Evolutionary conservation across 1,140 invertebrate species (phyloP).

Genomic region (Stenopsyche tienmushanensis): DNA sequence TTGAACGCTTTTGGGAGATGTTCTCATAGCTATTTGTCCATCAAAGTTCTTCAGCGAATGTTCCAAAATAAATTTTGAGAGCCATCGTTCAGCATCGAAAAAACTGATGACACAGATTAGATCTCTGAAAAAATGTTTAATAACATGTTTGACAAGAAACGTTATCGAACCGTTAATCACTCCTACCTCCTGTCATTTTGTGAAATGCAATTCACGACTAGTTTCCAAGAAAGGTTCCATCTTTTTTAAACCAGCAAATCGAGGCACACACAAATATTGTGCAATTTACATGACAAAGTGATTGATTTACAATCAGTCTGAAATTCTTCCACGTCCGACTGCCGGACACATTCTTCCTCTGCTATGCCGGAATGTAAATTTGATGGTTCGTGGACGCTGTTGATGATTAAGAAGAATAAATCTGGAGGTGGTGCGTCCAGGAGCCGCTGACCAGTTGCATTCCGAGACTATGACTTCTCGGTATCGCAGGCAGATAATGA

Average conservation of each 20-base stretch:
- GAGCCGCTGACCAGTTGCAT: background rate
- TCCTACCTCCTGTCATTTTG: constrained; percentile 13
- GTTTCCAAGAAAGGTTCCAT: background rate
- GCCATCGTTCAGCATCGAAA: background rate
- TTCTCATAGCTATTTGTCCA: no score
- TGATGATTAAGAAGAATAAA: constrained; percentile 3
- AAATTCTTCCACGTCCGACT: background rate
- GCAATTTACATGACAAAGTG: constrained; percentile 3
- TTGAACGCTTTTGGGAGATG: no score
- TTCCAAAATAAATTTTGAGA: background rate
- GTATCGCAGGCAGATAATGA: background rate
- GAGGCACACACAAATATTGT: no score
- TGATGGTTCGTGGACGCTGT: constrained; percentile 1
- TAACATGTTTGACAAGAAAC: constrained; percentile 29
- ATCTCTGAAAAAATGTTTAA: constrained; percentile 23
- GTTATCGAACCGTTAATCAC: constrained; percentile 11
- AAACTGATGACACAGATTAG: constrained; percentile 19
- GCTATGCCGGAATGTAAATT: constrained; percentile 9
- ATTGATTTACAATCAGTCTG: background rate
- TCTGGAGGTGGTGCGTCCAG: background rate
- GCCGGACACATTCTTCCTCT: background rate
- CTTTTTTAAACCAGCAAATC: background rate
- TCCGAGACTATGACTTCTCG: background rate
- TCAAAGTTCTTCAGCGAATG: no score
- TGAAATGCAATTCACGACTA: constrained; percentile 2